Percentiles rank a stretch among this genome's conserved stretches.
phyloP scores from a whole-genome alignment of 2,888 invertebrate species.

The Heliconius sara region DNA sequence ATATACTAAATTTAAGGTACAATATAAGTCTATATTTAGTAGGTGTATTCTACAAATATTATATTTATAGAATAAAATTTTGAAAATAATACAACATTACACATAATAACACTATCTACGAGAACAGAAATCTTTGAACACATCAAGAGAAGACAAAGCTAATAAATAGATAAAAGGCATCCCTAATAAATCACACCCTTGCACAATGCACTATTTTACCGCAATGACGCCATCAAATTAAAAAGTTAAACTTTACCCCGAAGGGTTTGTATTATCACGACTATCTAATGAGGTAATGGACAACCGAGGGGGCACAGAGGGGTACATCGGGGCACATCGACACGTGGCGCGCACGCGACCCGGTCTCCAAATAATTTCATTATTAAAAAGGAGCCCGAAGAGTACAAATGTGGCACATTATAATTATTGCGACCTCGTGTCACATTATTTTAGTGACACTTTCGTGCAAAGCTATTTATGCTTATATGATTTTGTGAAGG shows the following conservation, averaged over 20 bases:
- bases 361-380: conserved; percentile 74
- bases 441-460: conserved; percentile 34
- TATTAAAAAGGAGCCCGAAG: conserved; percentile 79
- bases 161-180: conserved; percentile 35
- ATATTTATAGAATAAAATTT: no score
- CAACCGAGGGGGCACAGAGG: conserved; percentile 52
- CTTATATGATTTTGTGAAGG: conserved; percentile 16
- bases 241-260: conserved; percentile 72
- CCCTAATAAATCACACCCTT: conserved; percentile 70
- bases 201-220: conserved; percentile 57
- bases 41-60: no score
- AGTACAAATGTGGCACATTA: conserved; percentile 75
- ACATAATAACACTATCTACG: neutral
- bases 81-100: no score
- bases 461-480: conserved; percentile 40
- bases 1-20: no score
- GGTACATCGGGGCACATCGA: conserved; percentile 49
- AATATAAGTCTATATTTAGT: no score
- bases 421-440: conserved; percentile 60
- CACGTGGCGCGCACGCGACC: conserved; percentile 68
- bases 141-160: neutral
- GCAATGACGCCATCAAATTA: conserved; percentile 73
- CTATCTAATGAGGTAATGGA: conserved; percentile 79
- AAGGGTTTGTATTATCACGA: conserved; percentile 62
- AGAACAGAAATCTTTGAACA: neutral